Percentiles rank a stretch among this genome's conserved stretches.
Conservation (phyloP, 1,140 invertebrate genomes). For the Saccostrea glomerata region DNA sequence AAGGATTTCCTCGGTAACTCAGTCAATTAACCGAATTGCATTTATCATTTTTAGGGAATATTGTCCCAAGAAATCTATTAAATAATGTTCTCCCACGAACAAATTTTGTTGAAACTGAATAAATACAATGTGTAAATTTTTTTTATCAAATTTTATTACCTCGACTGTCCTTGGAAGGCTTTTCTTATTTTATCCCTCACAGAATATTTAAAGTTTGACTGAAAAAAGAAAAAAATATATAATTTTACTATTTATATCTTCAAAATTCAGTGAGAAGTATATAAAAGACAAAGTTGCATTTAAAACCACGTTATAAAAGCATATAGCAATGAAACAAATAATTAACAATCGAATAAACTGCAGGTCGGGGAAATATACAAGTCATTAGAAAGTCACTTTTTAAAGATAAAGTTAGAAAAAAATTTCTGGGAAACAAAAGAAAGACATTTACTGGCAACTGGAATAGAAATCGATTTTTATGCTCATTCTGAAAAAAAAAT, state of each 20-base stretch:
- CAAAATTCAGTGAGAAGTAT: neutral
- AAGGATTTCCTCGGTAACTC: no score
- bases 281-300: neutral
- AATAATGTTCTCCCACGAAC: no score
- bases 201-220: slow-evolving; percentile 63
- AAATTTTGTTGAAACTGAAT: no score
- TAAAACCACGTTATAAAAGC: neutral
- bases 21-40: no score
- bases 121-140: no score
- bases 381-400: no score
- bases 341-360: neutral
- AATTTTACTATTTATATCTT: no score
- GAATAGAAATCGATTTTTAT: neutral
- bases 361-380: neutral
- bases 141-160: slow-evolving; percentile 7
- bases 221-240: neutral
- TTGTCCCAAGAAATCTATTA: no score
- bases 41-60: no score
- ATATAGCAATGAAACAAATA: neutral
- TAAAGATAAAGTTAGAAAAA: neutral
- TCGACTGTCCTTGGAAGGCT: slow-evolving; percentile 89
- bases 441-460: neutral
- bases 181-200: slow-evolving; percentile 88
- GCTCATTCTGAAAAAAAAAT: neutral
- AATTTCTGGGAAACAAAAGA: neutral